A percentile compares a stretch with the other conserved stretches of the same genome.
phyloP scores from a whole-genome alignment of 1,140 invertebrate species.

The Tetraneura akinire region DNA sequence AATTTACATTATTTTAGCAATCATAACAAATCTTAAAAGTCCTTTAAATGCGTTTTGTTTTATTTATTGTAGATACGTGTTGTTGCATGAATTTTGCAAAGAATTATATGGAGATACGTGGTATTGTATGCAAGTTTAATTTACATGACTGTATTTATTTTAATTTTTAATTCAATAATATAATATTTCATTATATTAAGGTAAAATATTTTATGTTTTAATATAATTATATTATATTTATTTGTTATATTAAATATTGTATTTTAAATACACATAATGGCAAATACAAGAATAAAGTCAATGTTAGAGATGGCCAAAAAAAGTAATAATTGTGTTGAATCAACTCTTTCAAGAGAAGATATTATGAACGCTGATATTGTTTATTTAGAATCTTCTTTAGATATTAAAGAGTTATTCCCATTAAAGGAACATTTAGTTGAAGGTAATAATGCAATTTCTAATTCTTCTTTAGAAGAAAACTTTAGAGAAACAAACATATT shows the following conservation, averaged over 20 bases:
- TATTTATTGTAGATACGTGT: not conserved
- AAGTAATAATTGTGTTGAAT: slow-evolving; percentile 17
- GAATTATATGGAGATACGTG: not conserved
- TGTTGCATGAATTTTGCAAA: not conserved
- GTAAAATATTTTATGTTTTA: too few species aligned
- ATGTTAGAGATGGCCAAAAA: slow-evolving; percentile 13
- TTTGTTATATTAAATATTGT: too few species aligned
- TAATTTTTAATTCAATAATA: too few species aligned
- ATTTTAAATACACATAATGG: slow-evolving; percentile 2
- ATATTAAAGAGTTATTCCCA: slow-evolving; percentile 8
- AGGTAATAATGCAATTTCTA: not conserved
- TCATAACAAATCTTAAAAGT: not conserved
- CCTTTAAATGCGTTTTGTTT: not conserved
- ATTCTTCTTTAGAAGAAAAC: not conserved
- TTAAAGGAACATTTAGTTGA: slow-evolving; percentile 17
- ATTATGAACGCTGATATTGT: slow-evolving; percentile 7
- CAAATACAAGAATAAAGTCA: not conserved
- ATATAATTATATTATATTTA: too few species aligned
- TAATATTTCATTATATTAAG: not conserved
- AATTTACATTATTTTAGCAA: not conserved
- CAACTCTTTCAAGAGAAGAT: slow-evolving; percentile 16
- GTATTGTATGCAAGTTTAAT: not conserved
- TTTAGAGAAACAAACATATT: slow-evolving; percentile 8
- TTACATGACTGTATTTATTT: too few species aligned
- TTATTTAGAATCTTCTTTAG: slow-evolving; percentile 23